Evolutionary conservation across 1,140 invertebrate species (phyloP), one percentile per base, ranked within the genome.

Genomic region (Lasioglossum albipes): DNA sequence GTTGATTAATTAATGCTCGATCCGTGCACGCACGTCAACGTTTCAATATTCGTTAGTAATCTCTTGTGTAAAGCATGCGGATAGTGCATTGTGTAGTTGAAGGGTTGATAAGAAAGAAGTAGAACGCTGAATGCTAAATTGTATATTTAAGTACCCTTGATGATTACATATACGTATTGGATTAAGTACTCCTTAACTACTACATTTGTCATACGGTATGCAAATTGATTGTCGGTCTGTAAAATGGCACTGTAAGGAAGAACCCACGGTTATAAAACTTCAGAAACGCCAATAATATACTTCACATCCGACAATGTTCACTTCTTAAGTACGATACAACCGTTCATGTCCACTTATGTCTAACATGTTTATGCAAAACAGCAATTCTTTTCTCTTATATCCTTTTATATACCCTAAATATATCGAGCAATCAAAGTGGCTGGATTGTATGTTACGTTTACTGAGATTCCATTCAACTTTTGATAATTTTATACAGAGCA

Each of bases 241-340:
- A 41, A 42, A 2, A 79, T 72, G 69, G 69, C 76, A 73, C 69
- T 3, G 18, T 54, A 54, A n/a, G 54, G 31, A 72, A 78, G 45
- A 65, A 72, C 22, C 65, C 36, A 22, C 66, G 70, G 54, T 70
- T 61, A 36, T 18, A 13, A 20, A 7, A 22, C 10, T 18, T n/a
- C 3, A 42, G 42, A 45, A 42, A 7, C 7, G 27, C 13, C 36
- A 10, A 5, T 13, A 4, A 6, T 18, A 7, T 54, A 3, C 13
- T 6, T 54, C 27, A 27, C 27, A 27, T 27, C 27, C 27, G 13
- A 18, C 13, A 49, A 10, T 1, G 13, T 49, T 49, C 45, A 49
- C 10, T 49, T 45, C 9, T 45, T 49, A 49, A 49, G 45, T 49
- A 49, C 27, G 27, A 27, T 27, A 36, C 45, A 13, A 49, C 2